Evolutionary conservation across 2,113 vertebrate species (phyloP), one percentile per base, ranked within the genome.

Genomic region (Callipepla squamata): DNA sequence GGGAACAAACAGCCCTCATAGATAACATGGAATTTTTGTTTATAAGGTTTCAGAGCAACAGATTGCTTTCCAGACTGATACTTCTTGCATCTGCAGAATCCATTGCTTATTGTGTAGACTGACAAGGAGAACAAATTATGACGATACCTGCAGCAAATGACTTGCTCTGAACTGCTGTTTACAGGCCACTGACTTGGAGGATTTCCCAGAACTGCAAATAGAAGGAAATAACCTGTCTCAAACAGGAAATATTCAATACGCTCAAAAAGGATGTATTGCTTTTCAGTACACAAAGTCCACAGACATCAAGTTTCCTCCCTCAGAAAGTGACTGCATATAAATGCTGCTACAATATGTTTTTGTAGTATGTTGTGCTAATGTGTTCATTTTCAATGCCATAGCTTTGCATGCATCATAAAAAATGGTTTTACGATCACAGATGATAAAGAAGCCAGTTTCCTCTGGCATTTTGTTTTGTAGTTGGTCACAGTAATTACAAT

Each of bases 201-300:
- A 85, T 91, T 92, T 92, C 55, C 36, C 50, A 73, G 58, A n/a
- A 69, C 74, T 87, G 48, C 73, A 82, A 85, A n/a, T 42, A 42
- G 72, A 95, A 81, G 32, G 57, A 83, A 95, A 91, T n/a, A 81
- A 65, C 9, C 36, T 80, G 45, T 76, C 72, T 95, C 78, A 66
- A 85, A 87, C 7, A 89, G 63, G 53, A 94, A 73, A 66, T 21
- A 58, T 66, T 85, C 62, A 62, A 50, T 73, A 69, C 25, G 20
- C 22, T 89, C 68, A 50, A 55, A 89, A 92, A 87, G 30, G 36
- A 62, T 74, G 14, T 38, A 82, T 25, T 13, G 9, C 17, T 81
- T 89, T 86, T 57, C 66, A 92, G n/a, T 9, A 19, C 51, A 90
- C 47, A 78, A 90, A 70, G 7, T 66, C 40, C 51, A 30, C 25